Base-by-base conservation (phyloP, 2,888 invertebrate species). In the Tolmerus cingulatus region DNA sequence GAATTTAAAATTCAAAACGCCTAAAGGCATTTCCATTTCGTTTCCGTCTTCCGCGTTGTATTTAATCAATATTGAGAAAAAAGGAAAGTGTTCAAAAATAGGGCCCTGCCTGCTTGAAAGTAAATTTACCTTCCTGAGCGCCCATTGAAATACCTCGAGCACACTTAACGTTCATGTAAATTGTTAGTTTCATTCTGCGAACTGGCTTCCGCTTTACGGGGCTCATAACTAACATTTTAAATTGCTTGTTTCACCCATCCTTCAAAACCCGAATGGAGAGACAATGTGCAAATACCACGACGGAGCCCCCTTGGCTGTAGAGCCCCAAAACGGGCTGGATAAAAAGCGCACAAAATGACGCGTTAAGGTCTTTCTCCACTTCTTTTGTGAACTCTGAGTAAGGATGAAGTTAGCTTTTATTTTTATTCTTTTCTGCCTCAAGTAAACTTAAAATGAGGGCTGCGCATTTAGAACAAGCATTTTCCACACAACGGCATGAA, bases 341-440 rank as follows among this genome's bases (percentile, higher is more conserved):
- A 34, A 51, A 81, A 81, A 81, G 55, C 81, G 81, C 81, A 55
- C 51, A 81, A 55, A 81, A 81, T 81, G 81, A 81, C 81, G 81
- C 81, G 81, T 55, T 51, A 55, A 81, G 55, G 40, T 23, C 81
- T 30, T 51, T 81, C 81, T 14, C 81, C 30, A 34, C 55, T 55
- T 55, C 66, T 81, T 81, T 81, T 81, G 37, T 78, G n/a, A 78
- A 23, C 19, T 14, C 78, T n/a, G 43, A 78, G 43, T 40, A 78
- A 43, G 19, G 78, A 78, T 37, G 78, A 78, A 78, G 78, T 78
- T 78, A 78, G 78, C 14, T 78, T 19, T 66, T 55, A 46, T 46
- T 46, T 46, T 46, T 46, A 46, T 55, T 55, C 19, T 55, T 19
- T 19, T 43, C 43, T 55, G 81, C 81, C 81, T 55, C 46, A 81